Percentiles rank a stretch among this genome's conserved stretches.
Conservation (phyloP, 1,140 invertebrate species). For the Lepidurus arcticus region DNA sequence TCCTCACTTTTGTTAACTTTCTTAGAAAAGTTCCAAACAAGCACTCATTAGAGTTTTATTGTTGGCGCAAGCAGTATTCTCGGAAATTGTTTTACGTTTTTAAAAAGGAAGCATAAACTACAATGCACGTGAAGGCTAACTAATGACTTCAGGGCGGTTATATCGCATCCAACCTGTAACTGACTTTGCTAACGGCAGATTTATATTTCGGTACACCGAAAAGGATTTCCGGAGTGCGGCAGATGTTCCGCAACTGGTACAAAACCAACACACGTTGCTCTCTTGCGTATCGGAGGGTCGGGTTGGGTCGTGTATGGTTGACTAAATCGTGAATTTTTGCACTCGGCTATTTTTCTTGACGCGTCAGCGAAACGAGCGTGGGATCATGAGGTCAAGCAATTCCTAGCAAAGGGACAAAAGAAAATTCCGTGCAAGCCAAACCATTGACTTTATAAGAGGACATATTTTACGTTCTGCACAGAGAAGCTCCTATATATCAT, state of each 20-base stretch:
- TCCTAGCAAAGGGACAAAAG: neutral
- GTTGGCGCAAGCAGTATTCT: neutral
- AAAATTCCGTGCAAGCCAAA: too few relatives aligned
- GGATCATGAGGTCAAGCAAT: neutral
- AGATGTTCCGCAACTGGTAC: slow-evolving; percentile 9
- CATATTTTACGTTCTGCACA: too few relatives aligned
- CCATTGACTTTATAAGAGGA: too few relatives aligned
- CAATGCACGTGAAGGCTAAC: neutral
- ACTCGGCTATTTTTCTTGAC: neutral
- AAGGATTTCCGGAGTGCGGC: slow-evolving; percentile 5
- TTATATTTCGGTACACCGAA: neutral
- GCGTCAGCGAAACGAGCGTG: neutral
- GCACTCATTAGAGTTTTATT: neutral
- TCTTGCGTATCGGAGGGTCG: neutral
- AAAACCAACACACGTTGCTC: neutral
- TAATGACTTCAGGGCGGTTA: neutral
- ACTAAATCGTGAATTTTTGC: neutral
- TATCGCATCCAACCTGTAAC: neutral
- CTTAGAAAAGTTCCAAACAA: neutral
- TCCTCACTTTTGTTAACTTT: neutral
- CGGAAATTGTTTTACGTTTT: neutral
- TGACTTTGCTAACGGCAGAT: neutral
- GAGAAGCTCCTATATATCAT: too few relatives aligned
- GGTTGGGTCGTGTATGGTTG: neutral
- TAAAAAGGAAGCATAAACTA: neutral